These are phyloP conservation scores for Oppia nitens DNA, from an alignment of 1,140 invertebrate species.

Conservation along the genomic window DNA sequence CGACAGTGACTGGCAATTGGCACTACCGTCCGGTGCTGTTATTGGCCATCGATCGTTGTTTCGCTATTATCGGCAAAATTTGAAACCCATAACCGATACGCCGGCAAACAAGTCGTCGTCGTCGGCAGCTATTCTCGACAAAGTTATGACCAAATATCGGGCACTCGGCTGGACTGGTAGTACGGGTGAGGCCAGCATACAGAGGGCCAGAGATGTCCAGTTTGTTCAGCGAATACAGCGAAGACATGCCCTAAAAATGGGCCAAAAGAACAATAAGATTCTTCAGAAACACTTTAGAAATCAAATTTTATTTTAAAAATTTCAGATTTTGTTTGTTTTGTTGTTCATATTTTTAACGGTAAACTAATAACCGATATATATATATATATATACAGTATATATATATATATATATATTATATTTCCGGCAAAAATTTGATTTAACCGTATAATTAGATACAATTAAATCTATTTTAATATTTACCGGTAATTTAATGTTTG, in stretches of 20 bases:
- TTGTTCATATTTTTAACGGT: background rate
- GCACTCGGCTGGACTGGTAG: constrained; percentile 62
- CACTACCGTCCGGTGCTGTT: constrained; percentile 66
- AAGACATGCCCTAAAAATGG: constrained; percentile 54
- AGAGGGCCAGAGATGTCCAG: constrained; percentile 64
- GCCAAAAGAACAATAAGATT: constrained; percentile 59
- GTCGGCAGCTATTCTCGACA: constrained; percentile 22
- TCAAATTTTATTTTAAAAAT: constrained; percentile 53
- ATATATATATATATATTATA: constrained; percentile 1
- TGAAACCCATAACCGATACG: constrained; percentile 36
- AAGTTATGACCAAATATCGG: constrained; percentile 55
- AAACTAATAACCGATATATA: background rate
- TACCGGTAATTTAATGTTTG: too few relatives aligned
- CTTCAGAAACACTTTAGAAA: constrained; percentile 60
- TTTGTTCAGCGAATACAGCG: constrained; percentile 63
- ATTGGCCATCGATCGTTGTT: constrained; percentile 79
- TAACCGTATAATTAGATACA: background rate
- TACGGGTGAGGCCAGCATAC: constrained; percentile 40
- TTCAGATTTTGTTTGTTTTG: background rate
- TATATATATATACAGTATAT: too few relatives aligned
- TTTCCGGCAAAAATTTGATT: background rate
- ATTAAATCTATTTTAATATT: too few relatives aligned
- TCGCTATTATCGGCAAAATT: constrained; percentile 50
- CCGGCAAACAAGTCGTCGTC: constrained; percentile 21
- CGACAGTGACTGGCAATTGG: constrained; percentile 57